Percentiles rank a stretch among this genome's conserved stretches.
These are phyloP conservation scores for Pomatorhinus ruficollis DNA, from an alignment of 2,113 vertebrate species.

Conservation along the genomic window DNA sequence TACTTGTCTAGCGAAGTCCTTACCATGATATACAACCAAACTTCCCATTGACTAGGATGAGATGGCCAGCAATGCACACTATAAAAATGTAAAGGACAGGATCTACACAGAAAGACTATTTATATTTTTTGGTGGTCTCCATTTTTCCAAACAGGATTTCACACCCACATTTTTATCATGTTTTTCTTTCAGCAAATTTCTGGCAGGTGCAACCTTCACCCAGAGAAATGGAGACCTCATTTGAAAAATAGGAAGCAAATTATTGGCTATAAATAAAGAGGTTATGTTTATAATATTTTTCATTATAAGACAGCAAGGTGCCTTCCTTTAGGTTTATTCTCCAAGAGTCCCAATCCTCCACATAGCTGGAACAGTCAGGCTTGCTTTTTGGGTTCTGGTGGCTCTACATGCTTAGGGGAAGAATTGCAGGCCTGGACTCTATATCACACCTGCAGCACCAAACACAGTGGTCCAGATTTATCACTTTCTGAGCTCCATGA, in stretches of 20 bases:
- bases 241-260: background rate
- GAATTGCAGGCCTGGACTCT: background rate
- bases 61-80: background rate
- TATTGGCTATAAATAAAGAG: background rate
- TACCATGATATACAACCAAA: background rate
- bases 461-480: background rate
- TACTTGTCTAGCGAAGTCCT: background rate
- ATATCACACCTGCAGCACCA: background rate
- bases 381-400: background rate
- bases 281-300: background rate
- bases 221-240: background rate
- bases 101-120: background rate
- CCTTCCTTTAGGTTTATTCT: background rate
- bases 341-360: background rate
- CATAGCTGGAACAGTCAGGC: background rate
- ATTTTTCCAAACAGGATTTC: background rate
- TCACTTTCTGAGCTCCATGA: background rate
- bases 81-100: background rate
- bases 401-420: background rate
- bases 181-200: background rate
- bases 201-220: background rate
- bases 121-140: background rate
- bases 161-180: background rate
- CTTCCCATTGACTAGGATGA: background rate
- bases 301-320: background rate